Conservation (phyloP, 2,888 invertebrate species). For the Drosophila nr. medialis region DNA sequence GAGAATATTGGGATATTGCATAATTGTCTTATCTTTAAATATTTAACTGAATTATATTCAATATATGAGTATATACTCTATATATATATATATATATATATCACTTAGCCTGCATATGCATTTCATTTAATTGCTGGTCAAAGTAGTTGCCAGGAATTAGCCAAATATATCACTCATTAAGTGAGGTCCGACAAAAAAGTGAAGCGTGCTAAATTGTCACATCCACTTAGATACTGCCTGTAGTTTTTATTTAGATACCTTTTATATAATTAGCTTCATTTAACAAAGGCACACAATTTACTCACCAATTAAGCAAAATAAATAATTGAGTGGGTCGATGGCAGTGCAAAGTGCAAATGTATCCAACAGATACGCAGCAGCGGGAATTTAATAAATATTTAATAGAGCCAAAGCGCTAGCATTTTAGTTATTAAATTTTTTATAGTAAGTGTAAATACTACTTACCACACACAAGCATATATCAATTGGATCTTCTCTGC, state of each 20-base stretch:
- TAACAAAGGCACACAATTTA: conserved; percentile 32
- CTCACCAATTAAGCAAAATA: conserved; percentile 58
- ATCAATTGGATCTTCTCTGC: not conserved
- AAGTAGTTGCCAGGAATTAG: conserved; percentile 31
- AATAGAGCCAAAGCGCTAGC: conserved; percentile 37
- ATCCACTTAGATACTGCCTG: conserved; percentile 20
- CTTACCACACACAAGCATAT: not conserved
- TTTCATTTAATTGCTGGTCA: conserved; percentile 56
- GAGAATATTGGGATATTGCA: not conserved
- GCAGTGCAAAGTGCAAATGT: conserved; percentile 48
- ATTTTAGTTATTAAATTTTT: conserved; percentile 59
- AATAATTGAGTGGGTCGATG: conserved; percentile 65
- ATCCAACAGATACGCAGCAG: conserved; percentile 44
- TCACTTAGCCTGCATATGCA: conserved; percentile 21
- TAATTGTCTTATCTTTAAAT: not conserved
- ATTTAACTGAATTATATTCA: not conserved
- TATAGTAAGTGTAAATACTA: conserved; percentile 47
- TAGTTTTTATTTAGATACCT: conserved; percentile 22
- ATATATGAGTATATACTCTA: not conserved
- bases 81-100: not conserved
- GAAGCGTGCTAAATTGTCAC: conserved; percentile 52
- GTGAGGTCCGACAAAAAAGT: conserved; percentile 10
- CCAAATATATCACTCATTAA: conserved; percentile 48
- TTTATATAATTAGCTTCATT: conserved; percentile 76
- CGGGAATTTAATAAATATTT: conserved; percentile 62